phyloP scores from a whole-genome alignment of 2,888 invertebrate genomes.

The Tipula vernalis region DNA sequence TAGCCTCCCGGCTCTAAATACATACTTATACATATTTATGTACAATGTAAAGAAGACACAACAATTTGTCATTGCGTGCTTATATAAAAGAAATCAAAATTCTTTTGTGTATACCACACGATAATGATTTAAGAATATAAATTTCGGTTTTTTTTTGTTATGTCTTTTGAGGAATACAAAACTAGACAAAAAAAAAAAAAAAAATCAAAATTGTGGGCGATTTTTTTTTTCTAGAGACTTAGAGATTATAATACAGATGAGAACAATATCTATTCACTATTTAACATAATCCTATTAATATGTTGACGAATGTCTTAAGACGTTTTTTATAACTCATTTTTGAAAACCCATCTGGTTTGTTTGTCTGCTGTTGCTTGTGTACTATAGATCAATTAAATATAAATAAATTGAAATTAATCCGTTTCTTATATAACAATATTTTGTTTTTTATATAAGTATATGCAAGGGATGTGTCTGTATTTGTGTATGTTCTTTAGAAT shows the following conservation, averaged over 20 bases:
- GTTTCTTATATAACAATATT: not conserved
- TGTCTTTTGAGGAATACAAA: not conserved
- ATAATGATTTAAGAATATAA: not conserved
- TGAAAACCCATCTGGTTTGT: not conserved
- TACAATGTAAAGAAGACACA: not conserved
- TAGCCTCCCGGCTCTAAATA: not conserved
- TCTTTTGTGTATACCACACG: not conserved
- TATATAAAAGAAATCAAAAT: not conserved
- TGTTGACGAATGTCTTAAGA: not conserved
- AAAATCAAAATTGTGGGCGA: not conserved
- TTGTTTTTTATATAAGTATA: not conserved
- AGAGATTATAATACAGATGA: not conserved
- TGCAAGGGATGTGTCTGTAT: not conserved
- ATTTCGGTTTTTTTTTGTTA: not conserved
- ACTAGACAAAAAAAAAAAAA: not conserved
- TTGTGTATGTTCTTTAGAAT: not conserved
- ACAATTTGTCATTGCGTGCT: not conserved
- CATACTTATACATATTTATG: not conserved
- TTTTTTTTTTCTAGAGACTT: not conserved
- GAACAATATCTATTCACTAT: constrained; percentile 4
- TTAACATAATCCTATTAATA: not conserved
- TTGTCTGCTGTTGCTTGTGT: not conserved
- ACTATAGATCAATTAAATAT: not conserved
- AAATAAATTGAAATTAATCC: constrained; percentile 4
- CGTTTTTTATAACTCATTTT: not conserved